Evolutionary conservation across 1,140 invertebrate species (phyloP).

Genomic region (Habropoda laboriosa): DNA sequence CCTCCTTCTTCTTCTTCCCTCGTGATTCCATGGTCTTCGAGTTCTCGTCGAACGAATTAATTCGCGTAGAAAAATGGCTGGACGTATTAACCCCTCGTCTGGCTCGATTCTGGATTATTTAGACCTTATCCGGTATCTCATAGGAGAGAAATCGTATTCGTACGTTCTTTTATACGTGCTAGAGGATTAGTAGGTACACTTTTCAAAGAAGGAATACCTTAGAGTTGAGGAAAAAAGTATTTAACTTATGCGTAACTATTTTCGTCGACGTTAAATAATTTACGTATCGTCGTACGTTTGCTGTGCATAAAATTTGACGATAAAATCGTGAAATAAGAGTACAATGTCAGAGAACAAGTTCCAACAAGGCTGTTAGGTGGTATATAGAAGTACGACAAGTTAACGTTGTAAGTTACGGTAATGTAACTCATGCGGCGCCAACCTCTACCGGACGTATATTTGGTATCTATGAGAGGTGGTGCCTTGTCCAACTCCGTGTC

Average conservation of each 20-base stretch:
- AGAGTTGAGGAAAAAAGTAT: background rate
- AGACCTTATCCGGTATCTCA: background rate
- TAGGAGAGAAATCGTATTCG: background rate
- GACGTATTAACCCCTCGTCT: constrained; percentile 44
- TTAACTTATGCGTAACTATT: no score
- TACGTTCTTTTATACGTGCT: no score
- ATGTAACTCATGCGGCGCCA: background rate
- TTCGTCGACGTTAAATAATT: no score
- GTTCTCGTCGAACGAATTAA: constrained; percentile 53
- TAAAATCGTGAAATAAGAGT: no score
- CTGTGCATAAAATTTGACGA: no score
- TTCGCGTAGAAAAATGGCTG: constrained; percentile 59
- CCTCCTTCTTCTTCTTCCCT: no score
- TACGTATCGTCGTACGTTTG: no score
- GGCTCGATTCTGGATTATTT: constrained; percentile 7
- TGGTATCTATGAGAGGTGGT: background rate
- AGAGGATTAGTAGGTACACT: no score
- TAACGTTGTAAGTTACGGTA: background rate
- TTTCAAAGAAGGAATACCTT: no score
- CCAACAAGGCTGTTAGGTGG: no score
- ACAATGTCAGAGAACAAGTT: no score
- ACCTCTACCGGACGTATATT: background rate
- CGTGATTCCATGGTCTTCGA: background rate
- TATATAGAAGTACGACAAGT: background rate
- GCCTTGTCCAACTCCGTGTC: background rate